Conservation (phyloP, 2,113 vertebrate genomes). For the Alces alces region DNA sequence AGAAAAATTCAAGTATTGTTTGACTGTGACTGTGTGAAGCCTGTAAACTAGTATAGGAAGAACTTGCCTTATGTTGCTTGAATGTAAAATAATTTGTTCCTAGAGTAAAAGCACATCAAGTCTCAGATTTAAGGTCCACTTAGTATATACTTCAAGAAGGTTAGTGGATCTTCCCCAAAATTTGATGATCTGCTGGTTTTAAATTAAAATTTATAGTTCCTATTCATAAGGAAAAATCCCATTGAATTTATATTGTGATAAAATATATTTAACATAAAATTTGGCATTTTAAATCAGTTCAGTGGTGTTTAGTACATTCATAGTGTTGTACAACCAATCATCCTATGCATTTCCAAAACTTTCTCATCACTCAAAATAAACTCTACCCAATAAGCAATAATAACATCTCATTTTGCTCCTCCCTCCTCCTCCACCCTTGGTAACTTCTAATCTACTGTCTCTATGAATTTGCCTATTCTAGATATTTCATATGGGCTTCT, state of each 20-base stretch:
- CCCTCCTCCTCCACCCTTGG: not conserved
- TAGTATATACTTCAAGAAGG: not conserved
- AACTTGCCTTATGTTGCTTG: not conserved
- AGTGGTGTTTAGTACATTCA: not conserved
- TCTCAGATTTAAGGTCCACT: not conserved
- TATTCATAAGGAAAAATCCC: not conserved
- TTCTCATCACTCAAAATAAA: not conserved
- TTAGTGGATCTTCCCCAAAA: not conserved
- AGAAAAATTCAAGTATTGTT: not conserved
- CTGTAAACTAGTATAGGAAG: not conserved
- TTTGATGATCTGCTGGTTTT: not conserved
- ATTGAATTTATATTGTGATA: not conserved
- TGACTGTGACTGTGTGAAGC: not conserved
- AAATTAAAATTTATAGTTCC: not conserved
- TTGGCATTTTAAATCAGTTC: not conserved
- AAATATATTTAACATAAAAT: not conserved
- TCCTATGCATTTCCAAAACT: not conserved
- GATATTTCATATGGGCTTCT: not conserved
- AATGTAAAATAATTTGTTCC: not conserved
- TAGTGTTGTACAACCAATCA: not conserved
- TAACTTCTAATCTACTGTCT: not conserved
- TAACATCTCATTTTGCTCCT: not conserved
- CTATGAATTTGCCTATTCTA: not conserved
- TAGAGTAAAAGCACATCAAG: not conserved
- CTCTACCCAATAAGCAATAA: not conserved